A percentile compares a stretch with the other conserved stretches of the same genome.
Evolutionary conservation across 2,888 invertebrate species (phyloP).

Genomic region (Heteromurus nitidus): DNA sequence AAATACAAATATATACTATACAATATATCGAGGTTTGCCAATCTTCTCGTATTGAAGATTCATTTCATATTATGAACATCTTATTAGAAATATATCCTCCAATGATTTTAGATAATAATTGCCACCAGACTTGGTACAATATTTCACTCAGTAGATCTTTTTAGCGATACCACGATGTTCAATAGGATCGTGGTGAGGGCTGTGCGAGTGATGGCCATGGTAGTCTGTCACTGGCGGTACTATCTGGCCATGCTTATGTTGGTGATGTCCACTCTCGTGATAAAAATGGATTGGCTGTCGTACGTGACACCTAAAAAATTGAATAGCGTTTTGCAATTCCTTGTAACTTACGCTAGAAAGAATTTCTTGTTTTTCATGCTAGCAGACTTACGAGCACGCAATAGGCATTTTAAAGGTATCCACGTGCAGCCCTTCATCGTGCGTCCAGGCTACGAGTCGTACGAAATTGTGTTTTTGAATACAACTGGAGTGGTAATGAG

Average conservation of each 20-base stretch:
- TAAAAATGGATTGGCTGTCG: conserved; percentile 67
- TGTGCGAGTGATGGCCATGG: conserved; percentile 25
- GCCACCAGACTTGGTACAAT: too few relatives aligned
- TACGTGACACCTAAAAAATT: conserved; percentile 65
- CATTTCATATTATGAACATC: too few relatives aligned
- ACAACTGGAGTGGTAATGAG: conserved; percentile 75
- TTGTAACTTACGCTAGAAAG: background rate
- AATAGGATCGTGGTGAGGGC: background rate
- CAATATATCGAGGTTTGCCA: too few relatives aligned
- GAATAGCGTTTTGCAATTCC: too few relatives aligned
- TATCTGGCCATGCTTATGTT: conserved; percentile 44
- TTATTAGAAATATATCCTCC: too few relatives aligned
- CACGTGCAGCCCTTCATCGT: conserved; percentile 74
- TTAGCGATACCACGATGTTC: conserved; percentile 13
- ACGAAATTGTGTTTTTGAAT: conserved; percentile 75
- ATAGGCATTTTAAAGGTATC: conserved; percentile 75
- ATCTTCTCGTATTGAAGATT: too few relatives aligned
- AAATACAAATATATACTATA: too few relatives aligned
- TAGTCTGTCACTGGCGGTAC: conserved; percentile 49
- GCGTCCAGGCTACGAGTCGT: conserved; percentile 75
- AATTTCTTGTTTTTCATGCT: background rate
- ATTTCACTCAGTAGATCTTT: conserved; percentile 32
- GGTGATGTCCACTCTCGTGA: conserved; percentile 61
- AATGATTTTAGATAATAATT: too few relatives aligned
- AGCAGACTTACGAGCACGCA: conserved; percentile 67